Percentiles rank a stretch among this genome's conserved stretches.
These are phyloP conservation scores for Centropus bengalensis DNA, from an alignment of 2,113 vertebrate species.

Conservation along the genomic window DNA sequence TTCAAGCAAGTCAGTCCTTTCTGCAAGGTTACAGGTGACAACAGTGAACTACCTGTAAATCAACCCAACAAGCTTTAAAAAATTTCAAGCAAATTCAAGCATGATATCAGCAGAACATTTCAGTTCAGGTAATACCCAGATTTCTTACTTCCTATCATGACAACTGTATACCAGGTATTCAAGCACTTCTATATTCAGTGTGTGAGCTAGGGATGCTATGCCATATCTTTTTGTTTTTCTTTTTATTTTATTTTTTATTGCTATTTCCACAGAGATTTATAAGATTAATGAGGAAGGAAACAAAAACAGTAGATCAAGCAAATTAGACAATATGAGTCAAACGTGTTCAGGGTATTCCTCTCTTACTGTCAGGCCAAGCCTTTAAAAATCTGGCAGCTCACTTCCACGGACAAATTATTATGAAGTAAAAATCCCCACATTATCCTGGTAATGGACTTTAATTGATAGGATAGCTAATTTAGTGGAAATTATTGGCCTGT, in stretches of 20 bases:
- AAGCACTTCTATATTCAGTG: not conserved
- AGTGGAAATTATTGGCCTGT: constrained; percentile 7
- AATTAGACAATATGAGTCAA: not conserved
- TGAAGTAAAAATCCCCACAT: not conserved
- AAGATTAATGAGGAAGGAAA: not conserved
- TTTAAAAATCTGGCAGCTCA: not conserved
- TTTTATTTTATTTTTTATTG: not conserved
- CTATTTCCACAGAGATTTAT: not conserved
- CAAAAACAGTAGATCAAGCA: not conserved
- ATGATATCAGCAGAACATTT: not conserved
- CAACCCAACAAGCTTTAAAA: not conserved
- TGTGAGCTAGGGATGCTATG: not conserved
- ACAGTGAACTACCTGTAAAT: constrained; percentile 17
- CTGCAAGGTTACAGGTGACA: not conserved
- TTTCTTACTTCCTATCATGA: not conserved
- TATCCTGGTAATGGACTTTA: constrained; percentile 4
- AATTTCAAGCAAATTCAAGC: not conserved
- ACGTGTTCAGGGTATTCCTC: not conserved
- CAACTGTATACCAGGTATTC: not conserved
- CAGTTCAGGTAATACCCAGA: not conserved
- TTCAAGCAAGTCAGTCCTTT: not conserved
- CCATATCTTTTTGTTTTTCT: not conserved
- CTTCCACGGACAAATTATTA: not conserved
- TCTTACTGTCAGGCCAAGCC: not conserved
- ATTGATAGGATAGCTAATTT: constrained; percentile 12